Evolutionary conservation across 2,888 invertebrate species (phyloP).

Genomic region (Ecdyonurus torrentis): DNA sequence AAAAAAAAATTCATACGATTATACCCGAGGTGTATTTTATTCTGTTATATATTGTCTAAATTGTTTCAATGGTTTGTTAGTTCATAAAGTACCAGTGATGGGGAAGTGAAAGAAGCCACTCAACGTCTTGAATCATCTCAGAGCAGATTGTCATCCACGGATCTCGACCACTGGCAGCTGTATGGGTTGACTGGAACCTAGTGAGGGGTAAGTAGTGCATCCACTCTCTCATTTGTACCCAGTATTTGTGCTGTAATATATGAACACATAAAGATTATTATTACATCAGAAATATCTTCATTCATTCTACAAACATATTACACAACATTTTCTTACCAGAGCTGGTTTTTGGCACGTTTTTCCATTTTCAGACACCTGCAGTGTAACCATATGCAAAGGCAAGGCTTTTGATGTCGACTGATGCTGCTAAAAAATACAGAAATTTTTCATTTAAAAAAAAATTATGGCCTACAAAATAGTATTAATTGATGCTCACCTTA

Average conservation of each 20-base stretch:
- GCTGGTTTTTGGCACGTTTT: neutral
- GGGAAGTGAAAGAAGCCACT: neutral
- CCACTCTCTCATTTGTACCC: neutral
- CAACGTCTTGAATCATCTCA: neutral
- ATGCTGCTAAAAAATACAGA: too few species aligned
- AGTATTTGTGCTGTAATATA: neutral
- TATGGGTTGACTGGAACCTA: neutral
- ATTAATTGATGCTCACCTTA: too few species aligned
- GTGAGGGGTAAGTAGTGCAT: neutral
- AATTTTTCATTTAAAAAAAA: too few species aligned
- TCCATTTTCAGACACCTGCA: neutral
- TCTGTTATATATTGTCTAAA: neutral
- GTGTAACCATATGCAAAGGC: neutral
- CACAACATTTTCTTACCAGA: neutral
- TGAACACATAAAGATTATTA: neutral
- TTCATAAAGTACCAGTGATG: neutral
- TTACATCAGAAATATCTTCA: too few species aligned
- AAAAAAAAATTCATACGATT: too few species aligned
- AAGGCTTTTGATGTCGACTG: too few species aligned
- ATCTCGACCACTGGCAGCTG: neutral
- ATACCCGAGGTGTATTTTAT: too few species aligned
- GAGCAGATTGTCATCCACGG: neutral
- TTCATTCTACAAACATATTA: too few species aligned
- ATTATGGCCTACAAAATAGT: too few species aligned
- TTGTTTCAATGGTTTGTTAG: neutral